Base-by-base conservation (phyloP, 2,888 invertebrate genomes). In the Polydrusus cervinus region DNA sequence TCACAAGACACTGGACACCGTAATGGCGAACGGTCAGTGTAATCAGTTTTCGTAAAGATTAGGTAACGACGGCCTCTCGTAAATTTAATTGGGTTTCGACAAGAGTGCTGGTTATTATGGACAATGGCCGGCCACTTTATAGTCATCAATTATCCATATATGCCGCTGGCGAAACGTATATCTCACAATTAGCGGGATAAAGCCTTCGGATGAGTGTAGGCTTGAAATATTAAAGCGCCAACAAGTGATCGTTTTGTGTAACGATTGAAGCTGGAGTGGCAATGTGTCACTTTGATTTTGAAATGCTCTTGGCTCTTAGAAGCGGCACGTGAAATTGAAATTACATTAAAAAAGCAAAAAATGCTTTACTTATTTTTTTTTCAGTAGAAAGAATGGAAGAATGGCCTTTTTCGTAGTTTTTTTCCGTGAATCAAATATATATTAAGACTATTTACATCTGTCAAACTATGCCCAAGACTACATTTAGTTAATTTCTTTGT, bases 71-170 rank as follows among this genome's bases (percentile, higher is more conserved):
- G 71, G 77, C 69, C 76, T 76, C 75, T 79, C 80, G 78, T 80
- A 80, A 81, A 80, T 81, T 82, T 80, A 81, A 81, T 81, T 81
- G 80, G 78, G 78, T 79, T 78, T 78, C 79, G 76, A 78, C 78
- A 77, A 79, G 80, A 80, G 80, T 79, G 77, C 79, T 78, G 77
- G 81, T 80, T 80, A 80, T 71, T 73, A 77, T 76, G 80, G 76
- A 77, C 74, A 75, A 80, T 80, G 79, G 80, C 78, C 76, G 79
- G 75, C 79, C 81, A 81, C 80, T 82, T 81, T 80, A 81, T 81
- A 79, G 80, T 77, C 81, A 81, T 82, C 79, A 80, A 81, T 82
- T 82, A 81, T 81, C 79, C 80, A 79, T 78, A 76, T 76, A 75
- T 76, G 78, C 80, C 77, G 79, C 79, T 78, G 79, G 81, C 78